phyloP scores from a whole-genome alignment of 1,140 invertebrate genomes.

The Pseudomyrmex pallidus region DNA sequence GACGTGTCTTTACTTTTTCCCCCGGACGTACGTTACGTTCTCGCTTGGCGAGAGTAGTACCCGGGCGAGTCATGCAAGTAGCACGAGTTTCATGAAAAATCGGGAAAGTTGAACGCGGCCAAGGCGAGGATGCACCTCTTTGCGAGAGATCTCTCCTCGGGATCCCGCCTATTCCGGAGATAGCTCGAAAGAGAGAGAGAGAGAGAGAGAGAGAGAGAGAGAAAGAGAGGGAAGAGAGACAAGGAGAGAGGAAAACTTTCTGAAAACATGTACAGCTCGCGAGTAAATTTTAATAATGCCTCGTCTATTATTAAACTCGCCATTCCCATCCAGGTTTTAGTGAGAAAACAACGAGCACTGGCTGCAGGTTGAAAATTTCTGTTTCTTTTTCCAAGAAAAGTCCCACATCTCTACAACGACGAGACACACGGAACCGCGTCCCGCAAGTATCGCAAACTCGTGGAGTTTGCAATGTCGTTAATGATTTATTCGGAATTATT shows the following conservation, averaged over 20 bases:
- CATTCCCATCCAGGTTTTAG: constrained; percentile 13
- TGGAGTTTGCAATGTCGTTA: neutral
- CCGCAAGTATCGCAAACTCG: neutral
- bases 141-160: constrained; percentile 3
- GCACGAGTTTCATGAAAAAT: constrained; percentile 59
- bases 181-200: neutral
- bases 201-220: neutral
- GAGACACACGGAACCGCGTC: too few relatives aligned
- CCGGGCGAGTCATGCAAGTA: constrained; percentile 52
- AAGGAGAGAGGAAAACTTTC: constrained; percentile 28
- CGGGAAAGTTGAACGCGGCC: constrained; percentile 48
- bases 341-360: constrained; percentile 23
- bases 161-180: constrained; percentile 25
- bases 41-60: constrained; percentile 17
- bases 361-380: constrained; percentile 15
- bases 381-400: constrained; percentile 1
- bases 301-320: constrained; percentile 54
- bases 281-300: constrained; percentile 57
- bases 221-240: neutral
- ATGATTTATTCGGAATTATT: constrained; percentile 5
- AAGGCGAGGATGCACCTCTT: constrained; percentile 22
- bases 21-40: constrained; percentile 51
- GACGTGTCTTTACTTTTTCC: constrained; percentile 49
- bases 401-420: neutral
- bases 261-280: constrained; percentile 26